Conservation (phyloP, 2,888 invertebrate genomes). For the Latrodectus hesperus region DNA sequence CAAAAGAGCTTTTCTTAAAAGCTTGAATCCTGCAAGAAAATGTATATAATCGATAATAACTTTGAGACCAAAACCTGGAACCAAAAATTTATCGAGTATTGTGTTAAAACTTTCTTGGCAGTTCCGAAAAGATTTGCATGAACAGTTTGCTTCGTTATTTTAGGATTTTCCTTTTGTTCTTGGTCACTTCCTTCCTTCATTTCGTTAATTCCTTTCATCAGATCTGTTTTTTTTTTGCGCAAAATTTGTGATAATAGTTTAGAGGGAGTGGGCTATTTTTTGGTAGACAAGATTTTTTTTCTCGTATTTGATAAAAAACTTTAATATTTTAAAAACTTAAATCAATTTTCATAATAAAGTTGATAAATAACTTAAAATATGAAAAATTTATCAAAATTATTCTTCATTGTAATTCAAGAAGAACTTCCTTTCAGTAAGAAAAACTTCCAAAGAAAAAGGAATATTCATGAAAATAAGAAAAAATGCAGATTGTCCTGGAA, state of each 20-base stretch:
- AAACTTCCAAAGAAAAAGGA: no score
- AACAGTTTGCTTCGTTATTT: neutral
- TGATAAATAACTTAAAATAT: no score
- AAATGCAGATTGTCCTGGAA: no score
- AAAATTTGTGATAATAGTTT: neutral
- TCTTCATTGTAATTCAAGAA: no score
- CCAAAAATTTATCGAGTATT: slow-evolving; percentile 28
- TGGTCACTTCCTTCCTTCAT: neutral
- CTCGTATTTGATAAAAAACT: no score
- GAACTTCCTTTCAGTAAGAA: no score
- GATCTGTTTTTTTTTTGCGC: neutral
- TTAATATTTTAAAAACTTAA: no score
- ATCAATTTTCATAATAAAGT: no score
- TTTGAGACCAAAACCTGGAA: slow-evolving; percentile 24
- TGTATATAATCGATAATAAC: slow-evolving; percentile 35
- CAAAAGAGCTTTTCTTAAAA: neutral
- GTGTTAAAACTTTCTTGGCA: slow-evolving; percentile 24
- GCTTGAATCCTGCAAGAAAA: slow-evolving; percentile 8
- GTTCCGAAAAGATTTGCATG: slow-evolving; percentile 14
- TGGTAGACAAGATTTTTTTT: no score
- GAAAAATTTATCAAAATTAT: no score
- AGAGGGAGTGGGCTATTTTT: no score
- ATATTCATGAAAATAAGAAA: no score
- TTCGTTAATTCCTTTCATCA: slow-evolving; percentile 2
- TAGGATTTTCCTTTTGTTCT: slow-evolving; percentile 2